phyloP scores from a whole-genome alignment of 2,797 vertebrate genomes.

The Parauchenoglanis punctatus region DNA sequence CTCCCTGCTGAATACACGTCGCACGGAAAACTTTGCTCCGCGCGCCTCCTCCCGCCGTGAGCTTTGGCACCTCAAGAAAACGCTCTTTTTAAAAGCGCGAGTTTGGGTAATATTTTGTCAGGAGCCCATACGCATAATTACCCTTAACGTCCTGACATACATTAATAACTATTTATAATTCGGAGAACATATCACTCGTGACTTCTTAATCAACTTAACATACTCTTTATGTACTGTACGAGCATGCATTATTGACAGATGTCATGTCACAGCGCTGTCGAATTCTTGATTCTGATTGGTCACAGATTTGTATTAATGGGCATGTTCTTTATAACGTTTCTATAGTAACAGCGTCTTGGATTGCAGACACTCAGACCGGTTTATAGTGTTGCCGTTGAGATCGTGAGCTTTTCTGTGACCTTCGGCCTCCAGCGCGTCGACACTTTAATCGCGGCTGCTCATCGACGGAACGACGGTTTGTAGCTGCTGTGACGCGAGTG shows the following conservation, averaged over 20 bases:
- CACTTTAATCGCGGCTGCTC: too few relatives aligned
- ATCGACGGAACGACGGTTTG: not conserved
- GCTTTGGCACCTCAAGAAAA: conserved; percentile 20
- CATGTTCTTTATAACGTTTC: too few relatives aligned
- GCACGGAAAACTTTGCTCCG: conserved; percentile 63
- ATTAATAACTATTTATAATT: not conserved
- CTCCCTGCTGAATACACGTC: conserved; percentile 64
- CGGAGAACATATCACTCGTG: too few relatives aligned
- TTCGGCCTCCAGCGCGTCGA: too few relatives aligned
- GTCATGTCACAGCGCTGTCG: not conserved
- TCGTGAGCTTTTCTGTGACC: not conserved
- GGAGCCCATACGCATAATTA: not conserved
- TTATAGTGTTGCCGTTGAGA: not conserved
- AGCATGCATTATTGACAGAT: not conserved
- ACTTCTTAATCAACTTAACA: too few relatives aligned
- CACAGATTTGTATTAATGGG: not conserved
- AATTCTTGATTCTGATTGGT: not conserved
- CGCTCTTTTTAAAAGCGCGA: not conserved
- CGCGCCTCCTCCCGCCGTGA: conserved; percentile 43
- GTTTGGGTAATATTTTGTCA: not conserved
- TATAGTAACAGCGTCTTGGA: not conserved
- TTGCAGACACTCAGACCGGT: not conserved
- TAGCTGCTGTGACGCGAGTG: not conserved
- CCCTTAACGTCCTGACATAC: not conserved
- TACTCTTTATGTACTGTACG: not conserved